Base-by-base conservation (phyloP, 2,888 invertebrate species). In the Dorcus parallelipipedus region DNA sequence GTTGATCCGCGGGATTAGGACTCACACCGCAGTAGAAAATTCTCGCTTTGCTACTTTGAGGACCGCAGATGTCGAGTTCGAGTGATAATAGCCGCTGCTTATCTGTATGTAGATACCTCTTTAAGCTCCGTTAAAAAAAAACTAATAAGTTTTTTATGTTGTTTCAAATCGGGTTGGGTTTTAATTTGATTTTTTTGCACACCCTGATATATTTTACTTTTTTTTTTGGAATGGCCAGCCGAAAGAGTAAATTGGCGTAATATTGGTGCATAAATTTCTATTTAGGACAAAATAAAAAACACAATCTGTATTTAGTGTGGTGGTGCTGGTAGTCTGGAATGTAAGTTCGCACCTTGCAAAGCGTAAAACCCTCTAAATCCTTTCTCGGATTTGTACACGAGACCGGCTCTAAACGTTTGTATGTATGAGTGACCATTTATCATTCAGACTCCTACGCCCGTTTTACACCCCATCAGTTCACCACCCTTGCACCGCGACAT, bases 381-480 rank as follows among this genome's bases (percentile, higher is more conserved):
- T 76, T 77, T 76, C 72, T 71, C 72, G 77, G 78, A 77, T 77
- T 78, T 75, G 76, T 76, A 76, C 75, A 76, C 75, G 77, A 75
- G 56, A 73, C 71, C 72, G 70, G 72, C 71, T 71, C 74, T 76
- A 75, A 77, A 74, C 75, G 74, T 69, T 71, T 74, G 71, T 77
- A 76, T 75, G 75, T 75, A 73, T 75, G 76, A 76, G 75, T 77
- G 77, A 77, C 78, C 78, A 78, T 78, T 77, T 77, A 77, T 78
- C 78, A 78, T 77, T 76, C 75, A 65, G 66, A 63, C 73, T 70
- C 71, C 72, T 45, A 63, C 73, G 69, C 71, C 72, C 23, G 45
- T 45, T 53, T 51, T 56, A 42, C 58, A 59, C 59, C 59, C 59
- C 51, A 59, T 56, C 59, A 48, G 55, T 49, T 59, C 54, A 49